Evolutionary conservation across 2,113 vertebrate genomes (phyloP), one percentile per base, ranked within the genome.

Genomic region (Pagrus major): DNA sequence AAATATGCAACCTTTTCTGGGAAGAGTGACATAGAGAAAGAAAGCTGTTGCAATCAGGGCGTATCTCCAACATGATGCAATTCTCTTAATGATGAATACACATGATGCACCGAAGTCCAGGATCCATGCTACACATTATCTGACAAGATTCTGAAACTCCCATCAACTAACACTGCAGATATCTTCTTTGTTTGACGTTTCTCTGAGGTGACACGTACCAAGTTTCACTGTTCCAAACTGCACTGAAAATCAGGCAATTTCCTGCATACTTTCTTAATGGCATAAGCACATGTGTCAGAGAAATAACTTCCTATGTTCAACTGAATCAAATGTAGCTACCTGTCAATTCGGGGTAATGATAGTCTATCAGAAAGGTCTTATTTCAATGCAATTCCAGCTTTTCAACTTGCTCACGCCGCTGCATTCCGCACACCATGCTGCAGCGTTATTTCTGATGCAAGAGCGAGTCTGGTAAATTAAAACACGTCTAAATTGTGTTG

Each of bases 31-130:
- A 12, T 31, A 6, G 5, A 27, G 12, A 23, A 54, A 63, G 3
- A 2, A 1, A 9, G 9, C 27, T 64, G 27, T 21, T 37, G 59
- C 35, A 52, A 47, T 49, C 16, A 23, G 12, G 10, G 37, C 1
- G 29, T 35, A 25, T 54, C 46, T 27, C 10, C 66, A 31, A 10
- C 21, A 76, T 88, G 78, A 89, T 64, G 87, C 87, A 86, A 86
- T 31, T 42, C 8, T 47, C 11, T 18, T 1, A 23, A 18, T 2
- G 3, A 66, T 78, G 69, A 21, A 47, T 56, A 18, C 2, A 11
- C 1, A 54, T 37, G 9, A 47, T 66, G 44, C 51, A 52, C 5
- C 5, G 5, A 42, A 23, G 1, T 29, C 3, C 1, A 72, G 15
- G 6, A 65, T 35, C 27, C 67, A 11, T 68, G 27, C 4, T 6